A percentile compares a stretch with the other conserved stretches of the same genome.
phyloP scores from a whole-genome alignment of 2,113 vertebrate genomes.

The Vulpes vulpes region DNA sequence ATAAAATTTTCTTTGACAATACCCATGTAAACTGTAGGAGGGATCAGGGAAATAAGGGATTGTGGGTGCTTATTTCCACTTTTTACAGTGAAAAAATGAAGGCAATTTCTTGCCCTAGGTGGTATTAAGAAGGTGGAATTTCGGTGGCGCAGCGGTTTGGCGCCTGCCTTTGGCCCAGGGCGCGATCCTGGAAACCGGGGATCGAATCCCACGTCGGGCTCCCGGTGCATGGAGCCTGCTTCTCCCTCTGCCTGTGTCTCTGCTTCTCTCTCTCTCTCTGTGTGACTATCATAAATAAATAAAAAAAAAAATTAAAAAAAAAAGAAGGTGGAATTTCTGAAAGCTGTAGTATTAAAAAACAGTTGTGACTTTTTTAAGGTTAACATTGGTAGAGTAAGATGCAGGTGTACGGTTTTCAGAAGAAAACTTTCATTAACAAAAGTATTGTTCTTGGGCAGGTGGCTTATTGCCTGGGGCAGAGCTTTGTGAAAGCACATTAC shows the following conservation, averaged over 20 bases:
- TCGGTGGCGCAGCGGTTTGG: neutral
- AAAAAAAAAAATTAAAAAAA: too few relatives aligned
- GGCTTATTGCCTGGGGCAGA: slow-evolving; percentile 19
- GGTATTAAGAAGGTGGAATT: neutral
- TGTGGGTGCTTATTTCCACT: neutral
- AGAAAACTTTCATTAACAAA: slow-evolving; percentile 1
- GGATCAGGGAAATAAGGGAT: neutral
- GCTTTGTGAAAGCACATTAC: neutral
- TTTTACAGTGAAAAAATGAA: neutral
- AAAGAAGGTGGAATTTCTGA: neutral
- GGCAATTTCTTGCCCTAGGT: neutral
- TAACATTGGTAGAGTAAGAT: neutral
- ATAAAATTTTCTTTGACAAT: slow-evolving; percentile 2
- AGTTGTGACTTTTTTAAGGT: neutral
- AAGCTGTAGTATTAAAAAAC: neutral
- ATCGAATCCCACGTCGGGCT: too few relatives aligned
- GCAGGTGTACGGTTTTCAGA: neutral
- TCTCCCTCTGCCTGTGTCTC: too few relatives aligned
- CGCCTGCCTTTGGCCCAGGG: too few relatives aligned
- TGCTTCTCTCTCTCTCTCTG: too few relatives aligned
- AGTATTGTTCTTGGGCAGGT: slow-evolving; percentile 36
- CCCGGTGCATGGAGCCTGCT: too few relatives aligned
- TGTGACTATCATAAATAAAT: too few relatives aligned
- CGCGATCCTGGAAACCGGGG: too few relatives aligned
- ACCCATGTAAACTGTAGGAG: neutral